Evolutionary conservation across 2,797 vertebrate species (phyloP).

Genomic region (Cygnus olor): DNA sequence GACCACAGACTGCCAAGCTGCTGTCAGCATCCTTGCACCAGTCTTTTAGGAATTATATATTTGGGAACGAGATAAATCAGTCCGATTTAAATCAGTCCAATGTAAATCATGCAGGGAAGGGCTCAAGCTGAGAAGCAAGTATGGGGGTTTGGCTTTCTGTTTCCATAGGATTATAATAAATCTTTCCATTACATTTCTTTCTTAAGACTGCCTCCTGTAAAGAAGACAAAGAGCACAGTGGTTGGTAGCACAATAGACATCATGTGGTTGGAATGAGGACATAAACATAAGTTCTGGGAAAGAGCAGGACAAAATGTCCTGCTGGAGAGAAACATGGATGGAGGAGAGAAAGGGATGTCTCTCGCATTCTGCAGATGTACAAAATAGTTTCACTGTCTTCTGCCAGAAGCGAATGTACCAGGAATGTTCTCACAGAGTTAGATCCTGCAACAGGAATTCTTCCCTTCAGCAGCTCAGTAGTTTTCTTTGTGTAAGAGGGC

Average conservation of each 20-base stretch:
- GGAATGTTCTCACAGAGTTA: neutral
- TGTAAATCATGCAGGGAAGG: neutral
- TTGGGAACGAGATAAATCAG: neutral
- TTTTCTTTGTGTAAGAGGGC: neutral
- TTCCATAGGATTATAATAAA: neutral
- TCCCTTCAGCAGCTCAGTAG: conserved; percentile 13
- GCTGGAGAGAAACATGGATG: neutral
- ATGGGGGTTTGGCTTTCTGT: neutral
- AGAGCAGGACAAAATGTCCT: neutral
- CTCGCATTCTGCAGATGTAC: neutral
- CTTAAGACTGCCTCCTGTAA: neutral
- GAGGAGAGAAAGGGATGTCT: neutral
- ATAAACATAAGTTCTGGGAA: conserved; percentile 6
- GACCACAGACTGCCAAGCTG: neutral
- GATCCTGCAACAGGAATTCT: neutral
- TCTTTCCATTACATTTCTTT: neutral
- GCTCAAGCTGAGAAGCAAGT: neutral
- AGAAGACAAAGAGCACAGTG: neutral
- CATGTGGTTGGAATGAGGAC: conserved; percentile 4
- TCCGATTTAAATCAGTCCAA: neutral
- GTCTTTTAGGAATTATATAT: neutral
- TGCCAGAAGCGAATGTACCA: neutral
- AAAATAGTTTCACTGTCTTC: conserved; percentile 26
- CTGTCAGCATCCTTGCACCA: neutral
- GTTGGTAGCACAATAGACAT: conserved; percentile 4